A percentile compares a stretch with the other conserved stretches of the same genome.
Evolutionary conservation across 2,797 vertebrate species (phyloP).

Genomic region (Acanthopagrus latus): DNA sequence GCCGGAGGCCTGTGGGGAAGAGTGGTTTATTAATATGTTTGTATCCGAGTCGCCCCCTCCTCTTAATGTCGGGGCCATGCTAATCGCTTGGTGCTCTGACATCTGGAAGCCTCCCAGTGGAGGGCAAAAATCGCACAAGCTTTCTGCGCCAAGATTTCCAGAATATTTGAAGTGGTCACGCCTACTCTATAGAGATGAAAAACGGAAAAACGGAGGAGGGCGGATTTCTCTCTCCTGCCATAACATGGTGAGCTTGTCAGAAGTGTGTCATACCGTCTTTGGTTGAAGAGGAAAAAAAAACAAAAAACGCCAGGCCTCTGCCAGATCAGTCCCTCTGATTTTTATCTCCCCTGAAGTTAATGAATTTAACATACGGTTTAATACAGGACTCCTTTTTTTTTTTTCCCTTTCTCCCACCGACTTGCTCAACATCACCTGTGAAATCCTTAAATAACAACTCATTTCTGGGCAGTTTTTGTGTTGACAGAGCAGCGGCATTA

Average conservation of each 20-base stretch:
- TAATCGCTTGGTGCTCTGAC: constrained; percentile 83
- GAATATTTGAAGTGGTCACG: constrained; percentile 84
- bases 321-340: constrained; percentile 65
- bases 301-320: constrained; percentile 31
- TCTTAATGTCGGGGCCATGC: constrained; percentile 75
- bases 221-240: constrained; percentile 43
- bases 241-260: constrained; percentile 66
- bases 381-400: constrained; percentile 29
- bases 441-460: constrained; percentile 74
- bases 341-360: constrained; percentile 66
- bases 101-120: constrained; percentile 81
- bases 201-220: constrained; percentile 72
- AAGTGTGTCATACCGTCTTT: constrained; percentile 70
- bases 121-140: constrained; percentile 71
- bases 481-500: constrained; percentile 75
- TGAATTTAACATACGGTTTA: constrained; percentile 64
- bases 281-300: constrained; percentile 64
- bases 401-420: not conserved
- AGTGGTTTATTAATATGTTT: constrained; percentile 80
- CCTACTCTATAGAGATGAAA: constrained; percentile 80
- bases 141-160: constrained; percentile 63
- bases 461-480: constrained; percentile 63
- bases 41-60: constrained; percentile 70
- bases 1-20: constrained; percentile 64
- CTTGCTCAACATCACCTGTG: constrained; percentile 52